These are phyloP conservation scores for Mesembrinibis cayennensis DNA, from an alignment of 2,113 vertebrate species.

Conservation along the genomic window DNA sequence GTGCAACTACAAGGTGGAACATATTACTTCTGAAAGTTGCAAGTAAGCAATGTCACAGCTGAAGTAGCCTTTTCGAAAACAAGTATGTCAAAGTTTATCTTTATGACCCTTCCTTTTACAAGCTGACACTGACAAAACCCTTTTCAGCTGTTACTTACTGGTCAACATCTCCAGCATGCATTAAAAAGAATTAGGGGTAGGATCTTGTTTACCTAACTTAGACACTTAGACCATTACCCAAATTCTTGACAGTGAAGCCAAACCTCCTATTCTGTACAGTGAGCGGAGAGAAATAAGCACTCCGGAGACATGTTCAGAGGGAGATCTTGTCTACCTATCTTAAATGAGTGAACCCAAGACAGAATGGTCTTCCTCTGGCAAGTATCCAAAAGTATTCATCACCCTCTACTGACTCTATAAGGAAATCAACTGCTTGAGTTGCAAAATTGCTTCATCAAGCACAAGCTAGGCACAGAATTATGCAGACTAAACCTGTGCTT, in stretches of 20 bases:
- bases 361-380: not conserved
- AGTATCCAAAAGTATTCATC: not conserved
- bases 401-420: not conserved
- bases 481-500: not conserved
- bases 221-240: not conserved
- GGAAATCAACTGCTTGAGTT: not conserved
- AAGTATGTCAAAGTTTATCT: slow-evolving; percentile 15
- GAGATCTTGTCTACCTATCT: not conserved
- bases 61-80: slow-evolving; percentile 35
- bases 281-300: not conserved
- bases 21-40: not conserved
- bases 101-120: slow-evolving; percentile 33
- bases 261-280: not conserved
- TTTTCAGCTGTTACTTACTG: not conserved
- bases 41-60: not conserved
- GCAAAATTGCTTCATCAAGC: not conserved
- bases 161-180: not conserved
- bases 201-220: not conserved
- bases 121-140: not conserved
- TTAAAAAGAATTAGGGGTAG: too few species aligned
- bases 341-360: not conserved
- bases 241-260: not conserved
- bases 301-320: not conserved
- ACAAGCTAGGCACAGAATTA: not conserved
- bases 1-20: slow-evolving; percentile 1